Conservation (phyloP, 2,888 invertebrate species). For the Agrochola circellaris region DNA sequence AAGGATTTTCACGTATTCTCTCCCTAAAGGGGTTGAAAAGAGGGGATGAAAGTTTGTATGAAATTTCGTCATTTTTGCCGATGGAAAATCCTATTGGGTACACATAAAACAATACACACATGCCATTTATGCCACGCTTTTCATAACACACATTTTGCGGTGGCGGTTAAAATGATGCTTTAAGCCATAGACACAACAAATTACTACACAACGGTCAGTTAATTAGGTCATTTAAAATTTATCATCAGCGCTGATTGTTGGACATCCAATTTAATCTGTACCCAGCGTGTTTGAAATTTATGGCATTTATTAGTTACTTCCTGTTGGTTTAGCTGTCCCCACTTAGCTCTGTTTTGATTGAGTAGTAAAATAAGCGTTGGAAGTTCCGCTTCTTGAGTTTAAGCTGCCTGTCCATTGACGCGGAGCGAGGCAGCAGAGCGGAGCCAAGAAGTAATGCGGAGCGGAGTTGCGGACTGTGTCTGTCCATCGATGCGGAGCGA, state of each 20-base stretch:
- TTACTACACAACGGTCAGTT: conserved; percentile 37
- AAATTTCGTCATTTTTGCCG: too few relatives aligned
- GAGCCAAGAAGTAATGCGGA: too few relatives aligned
- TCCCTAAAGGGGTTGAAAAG: too few relatives aligned
- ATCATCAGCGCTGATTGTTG: conserved; percentile 42
- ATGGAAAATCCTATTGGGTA: too few relatives aligned
- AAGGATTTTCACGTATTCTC: too few relatives aligned
- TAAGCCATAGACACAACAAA: conserved; percentile 39
- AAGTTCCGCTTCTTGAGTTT: not conserved
- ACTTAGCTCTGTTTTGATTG: not conserved
- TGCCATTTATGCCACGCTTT: not conserved
- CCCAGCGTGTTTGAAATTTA: conserved; percentile 23
- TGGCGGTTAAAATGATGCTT: conserved; percentile 29
- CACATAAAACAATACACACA: too few relatives aligned
- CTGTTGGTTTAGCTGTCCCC: not conserved
- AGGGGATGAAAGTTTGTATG: too few relatives aligned
- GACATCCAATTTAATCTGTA: conserved; percentile 44
- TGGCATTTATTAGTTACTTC: conserved; percentile 27
- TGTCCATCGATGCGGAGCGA: too few relatives aligned
- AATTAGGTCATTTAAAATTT: conserved; percentile 54
- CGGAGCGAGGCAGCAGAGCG: too few relatives aligned
- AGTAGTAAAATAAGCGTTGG: not conserved
- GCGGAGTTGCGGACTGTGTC: too few relatives aligned
- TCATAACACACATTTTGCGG: not conserved
- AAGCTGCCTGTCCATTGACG: too few relatives aligned